Conservation (phyloP, 2,888 invertebrate genomes). For the Gastrophysa polygoni region DNA sequence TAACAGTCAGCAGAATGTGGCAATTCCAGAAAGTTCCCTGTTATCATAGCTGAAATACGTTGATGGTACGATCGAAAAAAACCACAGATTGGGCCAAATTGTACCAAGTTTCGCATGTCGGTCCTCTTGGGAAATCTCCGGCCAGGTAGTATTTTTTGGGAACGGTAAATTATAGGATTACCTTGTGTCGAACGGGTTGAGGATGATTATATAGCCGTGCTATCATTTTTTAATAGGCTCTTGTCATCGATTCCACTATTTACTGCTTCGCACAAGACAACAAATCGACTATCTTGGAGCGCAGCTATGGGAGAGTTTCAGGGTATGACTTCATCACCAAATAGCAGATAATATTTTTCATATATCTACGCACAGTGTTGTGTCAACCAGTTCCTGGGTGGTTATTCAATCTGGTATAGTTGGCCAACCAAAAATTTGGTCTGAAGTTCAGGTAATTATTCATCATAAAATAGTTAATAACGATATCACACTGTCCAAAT, state of each 20-base stretch:
- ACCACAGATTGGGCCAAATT: neutral
- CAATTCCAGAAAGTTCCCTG: neutral
- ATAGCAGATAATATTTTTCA: too few relatives aligned
- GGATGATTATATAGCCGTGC: slow-evolving; percentile 8
- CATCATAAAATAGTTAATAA: too few relatives aligned
- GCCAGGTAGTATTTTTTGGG: neutral
- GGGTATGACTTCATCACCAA: too few relatives aligned
- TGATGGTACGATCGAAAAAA: too few relatives aligned
- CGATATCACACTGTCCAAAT: too few relatives aligned
- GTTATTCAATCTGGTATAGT: too few relatives aligned
- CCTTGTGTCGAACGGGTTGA: neutral
- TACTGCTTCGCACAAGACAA: slow-evolving; percentile 3
- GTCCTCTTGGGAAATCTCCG: neutral
- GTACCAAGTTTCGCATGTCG: neutral
- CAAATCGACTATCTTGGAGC: neutral
- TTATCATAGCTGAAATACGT: neutral
- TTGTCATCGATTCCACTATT: slow-evolving; percentile 21
- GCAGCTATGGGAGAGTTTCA: too few relatives aligned
- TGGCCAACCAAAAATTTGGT: too few relatives aligned
- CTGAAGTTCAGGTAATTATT: too few relatives aligned
- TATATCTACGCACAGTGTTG: too few relatives aligned
- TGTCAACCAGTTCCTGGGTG: too few relatives aligned
- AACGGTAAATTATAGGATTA: neutral
- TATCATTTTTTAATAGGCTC: slow-evolving; percentile 19
- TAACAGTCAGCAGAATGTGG: too few relatives aligned